Evolutionary conservation across 2,888 invertebrate genomes (phyloP).

Genomic region (Lasioglossum pauxillum): DNA sequence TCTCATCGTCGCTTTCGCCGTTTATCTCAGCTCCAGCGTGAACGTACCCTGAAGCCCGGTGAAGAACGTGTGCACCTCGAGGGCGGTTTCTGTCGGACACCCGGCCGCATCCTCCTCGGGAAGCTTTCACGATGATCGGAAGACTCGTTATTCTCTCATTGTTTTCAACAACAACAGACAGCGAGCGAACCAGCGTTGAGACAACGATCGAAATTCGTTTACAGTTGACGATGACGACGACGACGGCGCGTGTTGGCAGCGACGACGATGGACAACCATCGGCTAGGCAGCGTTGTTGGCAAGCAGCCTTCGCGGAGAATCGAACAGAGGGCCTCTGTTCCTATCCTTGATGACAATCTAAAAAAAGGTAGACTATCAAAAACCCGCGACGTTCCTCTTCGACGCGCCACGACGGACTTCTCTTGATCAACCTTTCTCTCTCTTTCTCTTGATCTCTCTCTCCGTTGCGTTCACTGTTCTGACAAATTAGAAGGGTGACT

Average conservation of each 20-base stretch:
- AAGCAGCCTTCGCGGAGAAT: slow-evolving; percentile 7
- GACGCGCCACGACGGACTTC: not conserved
- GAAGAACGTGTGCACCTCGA: slow-evolving; percentile 29
- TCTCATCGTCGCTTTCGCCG: not conserved
- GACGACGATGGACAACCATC: not conserved
- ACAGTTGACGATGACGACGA: not conserved
- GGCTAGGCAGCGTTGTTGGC: slow-evolving; percentile 22
- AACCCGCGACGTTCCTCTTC: not conserved
- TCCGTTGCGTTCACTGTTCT: not conserved
- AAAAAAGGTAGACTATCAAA: slow-evolving; percentile 29
- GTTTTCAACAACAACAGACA: not conserved
- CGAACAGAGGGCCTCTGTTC: slow-evolving; percentile 7
- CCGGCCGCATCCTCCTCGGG: slow-evolving; percentile 16
- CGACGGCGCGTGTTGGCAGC: not conserved
- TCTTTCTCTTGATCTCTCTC: not conserved
- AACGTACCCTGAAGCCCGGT: not conserved
- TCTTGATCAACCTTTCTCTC: not conserved
- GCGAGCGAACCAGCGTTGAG: not conserved
- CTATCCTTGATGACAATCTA: slow-evolving; percentile 19
- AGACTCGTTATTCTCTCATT: not conserved
- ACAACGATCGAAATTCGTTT: not conserved
- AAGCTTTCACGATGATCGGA: not conserved
- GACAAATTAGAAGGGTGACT: slow-evolving; percentile 24
- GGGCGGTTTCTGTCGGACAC: slow-evolving; percentile 29
- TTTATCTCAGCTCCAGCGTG: not conserved